Evolutionary conservation across 2,113 vertebrate genomes (phyloP).

Genomic region (Sander lucioperca): DNA sequence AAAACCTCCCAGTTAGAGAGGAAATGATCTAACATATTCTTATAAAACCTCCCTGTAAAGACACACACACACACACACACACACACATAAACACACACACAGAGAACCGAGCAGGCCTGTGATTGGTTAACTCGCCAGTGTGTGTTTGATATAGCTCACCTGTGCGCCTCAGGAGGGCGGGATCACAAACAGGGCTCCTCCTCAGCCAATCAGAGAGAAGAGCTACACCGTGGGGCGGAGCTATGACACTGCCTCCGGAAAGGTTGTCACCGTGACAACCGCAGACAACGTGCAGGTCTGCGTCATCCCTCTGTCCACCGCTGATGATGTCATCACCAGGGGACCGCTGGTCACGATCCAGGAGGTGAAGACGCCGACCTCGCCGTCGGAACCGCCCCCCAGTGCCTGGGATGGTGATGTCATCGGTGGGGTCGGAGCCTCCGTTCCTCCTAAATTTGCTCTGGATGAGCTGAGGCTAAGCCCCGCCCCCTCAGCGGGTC

Average conservation of each 20-base stretch:
- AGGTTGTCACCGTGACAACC: slow-evolving; percentile 74
- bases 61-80: no score
- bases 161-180: slow-evolving; percentile 62
- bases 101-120: background rate
- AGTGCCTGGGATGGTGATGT: background rate
- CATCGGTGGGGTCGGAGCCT: background rate
- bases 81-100: no score
- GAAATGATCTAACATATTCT: no score
- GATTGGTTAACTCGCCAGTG: slow-evolving; percentile 15
- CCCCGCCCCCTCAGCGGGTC: slow-evolving; percentile 80
- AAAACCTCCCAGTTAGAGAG: no score
- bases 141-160: slow-evolving; percentile 58
- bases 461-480: slow-evolving; percentile 51
- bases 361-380: slow-evolving; percentile 84
- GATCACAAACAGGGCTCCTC: slow-evolving; percentile 20
- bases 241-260: slow-evolving; percentile 89
- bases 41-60: no score
- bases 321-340: slow-evolving; percentile 72
- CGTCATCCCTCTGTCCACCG: slow-evolving; percentile 62
- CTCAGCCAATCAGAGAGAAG: slow-evolving; percentile 84
- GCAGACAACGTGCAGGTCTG: slow-evolving; percentile 64
- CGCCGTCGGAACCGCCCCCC: background rate
- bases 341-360: slow-evolving; percentile 81
- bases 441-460: background rate
- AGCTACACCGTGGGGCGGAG: slow-evolving; percentile 87